phyloP scores from a whole-genome alignment of 30 jellyfish, hydroid and myxozoan species.

The Morbakka virulenta region DNA sequence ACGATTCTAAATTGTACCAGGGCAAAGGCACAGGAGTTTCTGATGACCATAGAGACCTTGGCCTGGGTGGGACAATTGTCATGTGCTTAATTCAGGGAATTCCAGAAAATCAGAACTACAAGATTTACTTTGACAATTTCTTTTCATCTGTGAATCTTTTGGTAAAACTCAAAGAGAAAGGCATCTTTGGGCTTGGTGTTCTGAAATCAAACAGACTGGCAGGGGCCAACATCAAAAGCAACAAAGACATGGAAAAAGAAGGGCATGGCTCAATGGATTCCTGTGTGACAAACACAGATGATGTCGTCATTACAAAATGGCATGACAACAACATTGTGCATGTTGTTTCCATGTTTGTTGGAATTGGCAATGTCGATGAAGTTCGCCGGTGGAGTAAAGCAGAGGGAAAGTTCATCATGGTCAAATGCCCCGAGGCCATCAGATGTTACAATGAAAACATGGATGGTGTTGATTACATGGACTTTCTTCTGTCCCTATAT shows the following conservation, averaged over 20 bases:
- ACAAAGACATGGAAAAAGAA: constrained; percentile 1
- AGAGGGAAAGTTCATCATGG: no score
- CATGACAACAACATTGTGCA: no score
- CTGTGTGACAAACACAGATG: no score
- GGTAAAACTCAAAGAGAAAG: neutral
- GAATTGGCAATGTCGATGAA: no score
- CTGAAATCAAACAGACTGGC: neutral
- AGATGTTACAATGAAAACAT: no score
- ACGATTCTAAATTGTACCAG: constrained; percentile 15
- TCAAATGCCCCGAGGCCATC: no score
- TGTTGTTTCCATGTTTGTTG: no score
- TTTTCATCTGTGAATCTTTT: constrained; percentile 3
- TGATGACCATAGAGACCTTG: constrained; percentile 17
- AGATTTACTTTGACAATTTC: constrained; percentile 8
- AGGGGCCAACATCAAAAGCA: neutral
- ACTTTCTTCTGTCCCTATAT: no score
- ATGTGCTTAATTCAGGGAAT: constrained; percentile 8
- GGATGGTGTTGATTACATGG: no score
- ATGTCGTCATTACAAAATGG: no score
- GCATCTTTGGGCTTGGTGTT: neutral
- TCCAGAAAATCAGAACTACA: neutral
- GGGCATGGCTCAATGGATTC: constrained; percentile 13
- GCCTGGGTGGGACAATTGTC: constrained; percentile 24
- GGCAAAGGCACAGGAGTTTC: constrained; percentile 31
- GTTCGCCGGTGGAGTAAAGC: no score